Evolutionary conservation across 2,888 invertebrate species (phyloP).

Genomic region (Incurvaria masculella): DNA sequence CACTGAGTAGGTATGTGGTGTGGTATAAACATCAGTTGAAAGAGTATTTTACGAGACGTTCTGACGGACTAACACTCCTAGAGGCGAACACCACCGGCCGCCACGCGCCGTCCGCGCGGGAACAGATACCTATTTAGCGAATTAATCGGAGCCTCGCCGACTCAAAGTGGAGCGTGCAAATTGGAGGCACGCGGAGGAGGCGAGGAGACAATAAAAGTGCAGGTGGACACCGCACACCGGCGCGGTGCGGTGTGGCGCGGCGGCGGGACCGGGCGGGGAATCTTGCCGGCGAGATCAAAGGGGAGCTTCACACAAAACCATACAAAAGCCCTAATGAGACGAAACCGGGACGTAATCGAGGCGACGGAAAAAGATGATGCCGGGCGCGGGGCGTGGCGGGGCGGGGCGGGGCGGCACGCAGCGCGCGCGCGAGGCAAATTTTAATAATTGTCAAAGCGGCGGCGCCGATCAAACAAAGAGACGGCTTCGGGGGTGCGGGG

Average conservation of each 20-base stretch:
- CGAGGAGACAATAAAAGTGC: constrained; percentile 51
- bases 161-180: constrained; percentile 53
- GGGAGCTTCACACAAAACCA: constrained; percentile 46
- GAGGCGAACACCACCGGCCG: too few relatives aligned
- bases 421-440: constrained; percentile 48
- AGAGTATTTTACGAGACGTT: too few relatives aligned
- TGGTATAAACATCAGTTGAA: too few relatives aligned
- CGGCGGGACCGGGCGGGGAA: not conserved
- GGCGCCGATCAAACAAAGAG: constrained; percentile 49
- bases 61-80: too few relatives aligned
- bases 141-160: constrained; percentile 22
- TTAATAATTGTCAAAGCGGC: constrained; percentile 61
- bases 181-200: constrained; percentile 28
- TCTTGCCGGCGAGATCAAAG: constrained; percentile 35
- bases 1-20: too few relatives aligned
- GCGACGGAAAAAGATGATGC: constrained; percentile 57
- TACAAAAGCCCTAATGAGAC: constrained; percentile 58
- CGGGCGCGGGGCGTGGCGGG: constrained; percentile 39
- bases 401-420: constrained; percentile 6
- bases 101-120: too few relatives aligned
- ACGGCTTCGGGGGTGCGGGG: not conserved
- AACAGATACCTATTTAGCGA: not conserved
- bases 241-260: constrained; percentile 6
- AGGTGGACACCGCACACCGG: constrained; percentile 42
- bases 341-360: constrained; percentile 57